phyloP scores from a whole-genome alignment of 2,797 vertebrate species.

The Hoplostethus atlanticus region DNA sequence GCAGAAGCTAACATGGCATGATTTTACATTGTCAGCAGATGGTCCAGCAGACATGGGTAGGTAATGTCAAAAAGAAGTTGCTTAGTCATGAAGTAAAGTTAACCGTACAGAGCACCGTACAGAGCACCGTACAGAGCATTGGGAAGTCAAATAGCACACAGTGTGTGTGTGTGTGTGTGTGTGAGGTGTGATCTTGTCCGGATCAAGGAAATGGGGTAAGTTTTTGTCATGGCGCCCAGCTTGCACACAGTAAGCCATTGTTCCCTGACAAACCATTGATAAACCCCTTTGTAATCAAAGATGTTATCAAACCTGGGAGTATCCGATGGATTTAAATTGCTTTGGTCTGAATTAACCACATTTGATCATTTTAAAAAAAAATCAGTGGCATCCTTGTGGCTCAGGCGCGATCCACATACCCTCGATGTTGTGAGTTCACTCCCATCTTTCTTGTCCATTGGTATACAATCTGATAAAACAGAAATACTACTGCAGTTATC shows the following conservation, averaged over 20 bases:
- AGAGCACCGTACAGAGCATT: background rate
- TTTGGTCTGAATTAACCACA: background rate
- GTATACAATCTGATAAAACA: background rate
- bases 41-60: slow-evolving; percentile 47
- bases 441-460: background rate
- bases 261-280: slow-evolving; percentile 29
- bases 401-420: background rate
- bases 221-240: slow-evolving; percentile 44
- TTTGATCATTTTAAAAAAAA: background rate
- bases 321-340: background rate
- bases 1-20: slow-evolving; percentile 36
- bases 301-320: background rate
- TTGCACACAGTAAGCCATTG: slow-evolving; percentile 62
- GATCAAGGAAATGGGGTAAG: slow-evolving; percentile 53
- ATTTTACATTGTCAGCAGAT: slow-evolving; percentile 54
- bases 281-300: background rate
- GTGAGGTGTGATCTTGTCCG: slow-evolving; percentile 45
- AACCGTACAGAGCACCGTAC: background rate
- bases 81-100: slow-evolving; percentile 39
- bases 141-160: slow-evolving; percentile 51
- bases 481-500: background rate
- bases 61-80: slow-evolving; percentile 31
- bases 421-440: slow-evolving; percentile 19
- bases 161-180: slow-evolving; percentile 12
- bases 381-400: slow-evolving; percentile 8